These are phyloP conservation scores for Sebastes kiyomatsui DNA, from an alignment of 2,797 vertebrate species.

Conservation along the genomic window DNA sequence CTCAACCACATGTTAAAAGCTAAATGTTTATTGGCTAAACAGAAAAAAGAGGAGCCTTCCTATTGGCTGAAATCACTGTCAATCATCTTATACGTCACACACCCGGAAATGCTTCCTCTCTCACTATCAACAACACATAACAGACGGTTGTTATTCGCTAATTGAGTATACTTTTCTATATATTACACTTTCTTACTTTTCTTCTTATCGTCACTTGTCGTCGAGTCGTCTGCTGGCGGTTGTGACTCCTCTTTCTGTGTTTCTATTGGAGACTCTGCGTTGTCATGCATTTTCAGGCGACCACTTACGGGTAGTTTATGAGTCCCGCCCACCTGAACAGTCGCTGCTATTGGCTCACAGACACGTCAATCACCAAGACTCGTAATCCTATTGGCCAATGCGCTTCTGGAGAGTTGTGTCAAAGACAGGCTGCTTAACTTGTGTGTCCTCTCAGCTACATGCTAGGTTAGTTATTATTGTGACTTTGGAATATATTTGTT, in stretches of 20 bases:
- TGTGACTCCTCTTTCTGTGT: constrained; percentile 78
- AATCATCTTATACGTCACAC: constrained; percentile 2
- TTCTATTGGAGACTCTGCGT: constrained; percentile 81
- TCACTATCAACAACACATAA: constrained; percentile 7
- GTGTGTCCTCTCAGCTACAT: not conserved
- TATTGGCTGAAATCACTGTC: constrained; percentile 59
- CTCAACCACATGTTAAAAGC: not conserved
- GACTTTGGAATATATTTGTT: not conserved
- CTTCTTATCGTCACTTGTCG: constrained; percentile 81
- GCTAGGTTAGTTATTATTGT: constrained; percentile 41
- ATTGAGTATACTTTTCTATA: not conserved
- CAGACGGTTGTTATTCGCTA: not conserved
- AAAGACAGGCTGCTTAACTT: not conserved
- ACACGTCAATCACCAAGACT: constrained; percentile 7
- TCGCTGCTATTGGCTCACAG: constrained; percentile 51
- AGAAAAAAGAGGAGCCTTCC: not conserved
- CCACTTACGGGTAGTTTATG: not conserved
- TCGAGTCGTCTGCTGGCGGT: constrained; percentile 67
- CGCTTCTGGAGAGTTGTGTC: not conserved
- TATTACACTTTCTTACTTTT: constrained; percentile 75
- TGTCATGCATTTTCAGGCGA: constrained; percentile 81
- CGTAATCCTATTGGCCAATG: constrained; percentile 53
- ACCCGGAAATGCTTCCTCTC: constrained; percentile 50
- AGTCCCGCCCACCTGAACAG: not conserved
- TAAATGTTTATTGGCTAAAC: constrained; percentile 51